Conservation (phyloP, 2,113 vertebrate species). For the Neotoma lepida region DNA sequence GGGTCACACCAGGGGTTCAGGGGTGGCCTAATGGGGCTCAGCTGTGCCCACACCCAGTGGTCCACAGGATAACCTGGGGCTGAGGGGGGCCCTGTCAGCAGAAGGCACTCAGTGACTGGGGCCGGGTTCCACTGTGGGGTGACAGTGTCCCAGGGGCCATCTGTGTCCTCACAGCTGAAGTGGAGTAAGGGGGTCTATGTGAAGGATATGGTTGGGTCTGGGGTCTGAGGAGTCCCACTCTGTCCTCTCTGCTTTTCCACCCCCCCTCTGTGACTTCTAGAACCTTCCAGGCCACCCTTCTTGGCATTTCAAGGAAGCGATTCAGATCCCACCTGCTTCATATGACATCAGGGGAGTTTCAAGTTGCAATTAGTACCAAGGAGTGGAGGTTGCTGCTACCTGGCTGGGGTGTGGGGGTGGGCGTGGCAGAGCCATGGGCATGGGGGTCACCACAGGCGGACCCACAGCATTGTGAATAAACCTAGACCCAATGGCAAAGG, state of each 20-base stretch:
- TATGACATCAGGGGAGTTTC: not conserved
- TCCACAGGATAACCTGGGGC: not conserved
- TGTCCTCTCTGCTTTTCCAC: not conserved
- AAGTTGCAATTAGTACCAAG: not conserved
- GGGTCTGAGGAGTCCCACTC: not conserved
- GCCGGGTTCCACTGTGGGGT: not conserved
- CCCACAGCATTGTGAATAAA: slow-evolving; percentile 67
- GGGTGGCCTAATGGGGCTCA: not conserved
- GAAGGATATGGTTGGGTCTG: not conserved
- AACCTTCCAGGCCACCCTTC: not conserved
- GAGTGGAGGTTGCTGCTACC: not conserved
- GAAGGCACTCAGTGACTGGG: slow-evolving; percentile 45
- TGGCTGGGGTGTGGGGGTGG: not conserved
- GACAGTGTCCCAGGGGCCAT: not conserved
- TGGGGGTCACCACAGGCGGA: not conserved
- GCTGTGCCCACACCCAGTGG: not conserved
- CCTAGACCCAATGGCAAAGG: slow-evolving; percentile 55
- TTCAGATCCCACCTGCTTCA: not conserved
- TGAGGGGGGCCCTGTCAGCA: not conserved
- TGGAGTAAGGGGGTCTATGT: not conserved
- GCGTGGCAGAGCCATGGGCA: slow-evolving; percentile 4
- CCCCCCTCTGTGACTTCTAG: not conserved
- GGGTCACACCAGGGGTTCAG: not conserved
- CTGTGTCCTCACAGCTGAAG: not conserved
- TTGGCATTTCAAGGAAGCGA: not conserved